These are phyloP conservation scores for Caretta caretta DNA, from an alignment of 2,113 vertebrate species.

Conservation along the genomic window DNA sequence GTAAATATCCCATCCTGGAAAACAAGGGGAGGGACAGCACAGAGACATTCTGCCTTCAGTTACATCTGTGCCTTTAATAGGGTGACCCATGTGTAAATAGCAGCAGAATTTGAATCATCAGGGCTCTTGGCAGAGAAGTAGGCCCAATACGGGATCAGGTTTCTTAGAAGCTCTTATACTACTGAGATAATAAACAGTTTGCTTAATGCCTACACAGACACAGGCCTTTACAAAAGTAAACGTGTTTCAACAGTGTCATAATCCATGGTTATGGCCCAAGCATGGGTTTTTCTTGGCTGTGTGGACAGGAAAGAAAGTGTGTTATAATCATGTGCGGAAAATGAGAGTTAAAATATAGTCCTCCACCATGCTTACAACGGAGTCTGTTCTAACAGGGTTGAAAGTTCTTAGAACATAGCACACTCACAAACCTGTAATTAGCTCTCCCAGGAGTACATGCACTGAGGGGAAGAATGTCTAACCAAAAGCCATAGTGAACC, in stretches of 20 bases:
- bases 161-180: background rate
- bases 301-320: background rate
- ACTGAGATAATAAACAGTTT: background rate
- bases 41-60: background rate
- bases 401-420: background rate
- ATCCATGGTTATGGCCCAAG: background rate
- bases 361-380: background rate
- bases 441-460: background rate
- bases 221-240: background rate
- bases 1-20: background rate
- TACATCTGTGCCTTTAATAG: background rate
- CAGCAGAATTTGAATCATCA: rapidly evolving
- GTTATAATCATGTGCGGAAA: background rate
- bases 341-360: background rate
- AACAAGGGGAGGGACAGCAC: background rate
- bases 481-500: background rate
- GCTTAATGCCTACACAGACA: background rate
- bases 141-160: background rate
- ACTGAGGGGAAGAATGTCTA: background rate
- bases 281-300: background rate
- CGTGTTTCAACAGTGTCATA: background rate
- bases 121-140: background rate
- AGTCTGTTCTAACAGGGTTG: background rate
- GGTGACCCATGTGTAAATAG: background rate
- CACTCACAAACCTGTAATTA: background rate